Evolutionary conservation across 2,113 vertebrate genomes (phyloP).

Genomic region (Hippocampus abdominalis): DNA sequence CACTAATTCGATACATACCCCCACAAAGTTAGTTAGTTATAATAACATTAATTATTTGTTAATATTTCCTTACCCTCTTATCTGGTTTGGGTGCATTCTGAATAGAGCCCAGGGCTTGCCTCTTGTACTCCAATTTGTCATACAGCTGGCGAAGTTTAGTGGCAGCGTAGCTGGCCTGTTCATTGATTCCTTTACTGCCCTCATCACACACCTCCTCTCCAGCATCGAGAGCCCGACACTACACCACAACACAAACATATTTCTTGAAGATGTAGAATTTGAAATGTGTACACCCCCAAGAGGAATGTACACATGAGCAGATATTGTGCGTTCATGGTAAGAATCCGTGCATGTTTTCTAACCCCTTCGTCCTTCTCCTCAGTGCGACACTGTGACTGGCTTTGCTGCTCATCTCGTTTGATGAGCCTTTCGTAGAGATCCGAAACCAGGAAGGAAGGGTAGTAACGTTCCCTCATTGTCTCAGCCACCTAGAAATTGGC

Average conservation of each 20-base stretch:
- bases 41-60: not conserved
- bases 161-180: slow-evolving; percentile 90
- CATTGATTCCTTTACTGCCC: slow-evolving; percentile 81
- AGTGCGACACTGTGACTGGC: slow-evolving; percentile 71
- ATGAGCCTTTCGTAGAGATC: slow-evolving; percentile 89
- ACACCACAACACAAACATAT: slow-evolving; percentile 1
- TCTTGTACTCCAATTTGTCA: slow-evolving; percentile 96
- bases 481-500: slow-evolving; percentile 65
- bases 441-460: slow-evolving; percentile 94
- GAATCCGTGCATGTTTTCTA: slow-evolving; percentile 38
- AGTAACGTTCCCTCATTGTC: slow-evolving; percentile 90
- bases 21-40: not conserved
- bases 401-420: slow-evolving; percentile 79
- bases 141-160: slow-evolving; percentile 88
- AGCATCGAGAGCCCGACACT: slow-evolving; percentile 78
- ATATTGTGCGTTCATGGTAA: not conserved
- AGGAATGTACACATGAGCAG: not conserved
- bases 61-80: slow-evolving; percentile 81
- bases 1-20: not conserved
- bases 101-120: slow-evolving; percentile 90
- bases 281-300: not conserved
- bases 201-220: slow-evolving; percentile 80
- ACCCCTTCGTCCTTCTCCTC: slow-evolving; percentile 86
- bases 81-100: slow-evolving; percentile 95
- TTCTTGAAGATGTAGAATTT: not conserved